Percentiles rank a stretch among this genome's conserved stretches.
Conservation (phyloP, 1,140 invertebrate species). For the Xylocopa sonorina region DNA sequence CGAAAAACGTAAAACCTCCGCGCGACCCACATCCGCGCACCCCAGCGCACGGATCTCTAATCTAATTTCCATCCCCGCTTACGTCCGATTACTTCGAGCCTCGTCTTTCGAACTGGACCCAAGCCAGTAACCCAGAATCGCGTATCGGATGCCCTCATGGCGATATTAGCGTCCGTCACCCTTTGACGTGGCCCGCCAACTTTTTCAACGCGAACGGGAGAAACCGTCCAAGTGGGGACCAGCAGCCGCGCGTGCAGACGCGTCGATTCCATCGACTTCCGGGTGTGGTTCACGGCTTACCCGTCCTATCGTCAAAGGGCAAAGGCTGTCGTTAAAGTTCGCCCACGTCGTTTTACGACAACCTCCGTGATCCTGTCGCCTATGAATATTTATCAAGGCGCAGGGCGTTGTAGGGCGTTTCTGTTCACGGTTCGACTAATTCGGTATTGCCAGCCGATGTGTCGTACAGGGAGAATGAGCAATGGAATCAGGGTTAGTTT, state of each 20-base stretch:
- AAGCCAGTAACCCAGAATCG: slow-evolving; percentile 41
- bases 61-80: slow-evolving; percentile 15
- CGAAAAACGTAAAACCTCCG: slow-evolving; percentile 12
- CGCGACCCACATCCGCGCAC: slow-evolving; percentile 13
- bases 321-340: slow-evolving; percentile 27
- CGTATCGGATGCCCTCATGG: neutral
- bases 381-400: slow-evolving; percentile 64
- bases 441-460: slow-evolving; percentile 40
- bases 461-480: neutral
- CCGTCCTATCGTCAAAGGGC: neutral
- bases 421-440: slow-evolving; percentile 34
- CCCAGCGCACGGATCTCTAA: neutral
- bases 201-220: slow-evolving; percentile 1
- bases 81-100: slow-evolving; percentile 30
- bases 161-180: slow-evolving; percentile 16
- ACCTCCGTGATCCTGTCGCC: slow-evolving; percentile 1
- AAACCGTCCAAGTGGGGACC: no score
- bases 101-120: slow-evolving; percentile 38
- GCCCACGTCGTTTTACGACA: slow-evolving; percentile 48
- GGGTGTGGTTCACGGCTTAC: neutral
- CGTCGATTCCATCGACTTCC: slow-evolving; percentile 33
- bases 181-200: neutral
- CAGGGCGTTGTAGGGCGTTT: neutral
- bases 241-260: no score
- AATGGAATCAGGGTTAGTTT: no score